A percentile compares a stretch with the other conserved stretches of the same genome.
Conservation (phyloP, 2,113 vertebrate species). For the Sturnira hondurensis region DNA sequence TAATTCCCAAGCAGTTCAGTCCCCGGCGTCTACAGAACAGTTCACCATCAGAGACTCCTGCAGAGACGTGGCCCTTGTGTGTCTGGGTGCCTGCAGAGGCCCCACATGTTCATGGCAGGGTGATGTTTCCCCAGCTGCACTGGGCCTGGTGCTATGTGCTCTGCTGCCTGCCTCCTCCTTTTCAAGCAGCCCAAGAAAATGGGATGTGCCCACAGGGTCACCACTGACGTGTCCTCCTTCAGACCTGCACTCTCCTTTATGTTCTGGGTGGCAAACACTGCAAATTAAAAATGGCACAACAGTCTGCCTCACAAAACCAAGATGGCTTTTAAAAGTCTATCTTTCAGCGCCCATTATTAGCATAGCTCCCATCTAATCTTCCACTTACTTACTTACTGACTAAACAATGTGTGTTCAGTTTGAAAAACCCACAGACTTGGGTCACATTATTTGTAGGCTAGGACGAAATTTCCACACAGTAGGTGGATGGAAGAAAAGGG, state of each 20-base stretch:
- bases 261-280: not conserved
- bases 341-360: not conserved
- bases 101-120: not conserved
- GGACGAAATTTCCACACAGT: not conserved
- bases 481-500: not conserved
- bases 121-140: not conserved
- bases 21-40: not conserved
- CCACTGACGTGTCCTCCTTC: not conserved
- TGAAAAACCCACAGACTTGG: not conserved
- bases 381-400: not conserved
- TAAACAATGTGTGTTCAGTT: not conserved
- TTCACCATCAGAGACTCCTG: not conserved
- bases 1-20: not conserved
- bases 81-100: not conserved
- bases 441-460: not conserved
- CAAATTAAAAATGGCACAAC: not conserved
- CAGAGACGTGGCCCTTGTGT: not conserved
- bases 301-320: not conserved
- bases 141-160: accelerated
- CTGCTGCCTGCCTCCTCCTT: not conserved
- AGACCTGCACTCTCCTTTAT: not conserved
- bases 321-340: not conserved
- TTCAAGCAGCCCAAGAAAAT: not conserved
- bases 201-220: not conserved
- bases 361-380: not conserved